Base-by-base conservation (phyloP, 2,888 invertebrate species). In the Sinotaia quadrata region DNA sequence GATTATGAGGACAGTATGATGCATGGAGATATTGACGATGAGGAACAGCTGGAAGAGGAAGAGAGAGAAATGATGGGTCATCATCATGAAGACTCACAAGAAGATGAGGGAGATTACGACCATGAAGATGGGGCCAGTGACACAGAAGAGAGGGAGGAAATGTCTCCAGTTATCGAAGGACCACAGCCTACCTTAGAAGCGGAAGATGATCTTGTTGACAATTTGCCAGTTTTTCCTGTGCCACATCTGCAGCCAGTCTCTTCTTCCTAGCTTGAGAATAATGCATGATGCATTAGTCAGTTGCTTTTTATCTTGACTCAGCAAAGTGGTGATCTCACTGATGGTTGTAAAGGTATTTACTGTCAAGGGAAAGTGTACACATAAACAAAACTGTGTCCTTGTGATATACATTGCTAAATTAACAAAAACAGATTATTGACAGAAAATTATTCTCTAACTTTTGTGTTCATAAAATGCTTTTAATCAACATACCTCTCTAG, bases 181-280 rank as follows among this genome's bases (percentile, higher is more conserved):
- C 57, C 60, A n/a, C 68, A 75, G 67, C 73, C 75, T 73, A 71
- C 69, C 65, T 59, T 75, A n/a, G 75, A 72, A 59, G 69, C 68
- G 24, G 66, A 57, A 27, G 67, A 62, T 5, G 56, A 51, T 29
- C 27, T 57, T 2, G 36, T 49, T 24, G 65, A 44, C 44, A 58
- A 59, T 33, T 67, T 66, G n/a, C 73, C 73, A 2, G 68, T 70
- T 27, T 73, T 73, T 41, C 70, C 73, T 12, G 59, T 67, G 12
- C 56, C 68, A 18, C 67, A 72, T 33, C 69, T 58, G 21, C 72
- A 67, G 37, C 52, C 54, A 12, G 31, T 65, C 29, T 29, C 63
- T 36, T 41, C 49, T 12, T 36, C 61, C 10, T 62, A 47, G 56
- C 27, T 5, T 27, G 31, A 54, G 24, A 41, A 41, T n/a, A 15